phyloP scores from a whole-genome alignment of 2,888 invertebrate species.

The Orthosia incerta region DNA sequence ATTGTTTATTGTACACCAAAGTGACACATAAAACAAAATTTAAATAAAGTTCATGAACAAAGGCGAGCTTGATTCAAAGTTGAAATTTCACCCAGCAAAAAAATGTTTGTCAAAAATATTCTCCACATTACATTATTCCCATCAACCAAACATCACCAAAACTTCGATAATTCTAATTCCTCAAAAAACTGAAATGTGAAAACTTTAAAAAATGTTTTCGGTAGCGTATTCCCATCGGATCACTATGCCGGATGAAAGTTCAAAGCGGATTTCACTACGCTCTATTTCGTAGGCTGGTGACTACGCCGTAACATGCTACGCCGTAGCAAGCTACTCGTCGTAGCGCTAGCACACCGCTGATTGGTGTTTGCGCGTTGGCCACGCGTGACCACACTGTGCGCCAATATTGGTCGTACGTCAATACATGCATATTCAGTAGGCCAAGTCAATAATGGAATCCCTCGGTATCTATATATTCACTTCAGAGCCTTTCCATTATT shows the following conservation, averaged over 20 bases:
- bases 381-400: slow-evolving; percentile 22
- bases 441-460: slow-evolving; percentile 21
- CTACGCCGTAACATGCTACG: slow-evolving; percentile 23
- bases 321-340: slow-evolving; percentile 20
- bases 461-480: slow-evolving; percentile 3
- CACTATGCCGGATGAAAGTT: slow-evolving; percentile 27
- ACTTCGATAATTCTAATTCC: neutral
- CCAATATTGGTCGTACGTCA: slow-evolving; percentile 45
- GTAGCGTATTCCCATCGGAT: slow-evolving; percentile 14
- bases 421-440: slow-evolving; percentile 51
- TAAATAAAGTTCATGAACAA: too few species aligned
- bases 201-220: neutral
- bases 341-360: slow-evolving; percentile 45
- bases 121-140: neutral
- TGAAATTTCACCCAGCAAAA: neutral
- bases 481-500: neutral
- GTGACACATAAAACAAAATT: too few species aligned
- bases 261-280: slow-evolving; percentile 29
- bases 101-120: neutral
- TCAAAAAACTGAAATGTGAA: neutral
- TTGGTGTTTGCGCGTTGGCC: slow-evolving; percentile 47
- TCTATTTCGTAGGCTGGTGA: slow-evolving; percentile 28
- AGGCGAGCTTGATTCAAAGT: too few species aligned
- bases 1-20: too few species aligned
- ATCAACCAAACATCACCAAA: neutral